phyloP scores from a whole-genome alignment of 2,113 vertebrate species.

The Merops nubicus region DNA sequence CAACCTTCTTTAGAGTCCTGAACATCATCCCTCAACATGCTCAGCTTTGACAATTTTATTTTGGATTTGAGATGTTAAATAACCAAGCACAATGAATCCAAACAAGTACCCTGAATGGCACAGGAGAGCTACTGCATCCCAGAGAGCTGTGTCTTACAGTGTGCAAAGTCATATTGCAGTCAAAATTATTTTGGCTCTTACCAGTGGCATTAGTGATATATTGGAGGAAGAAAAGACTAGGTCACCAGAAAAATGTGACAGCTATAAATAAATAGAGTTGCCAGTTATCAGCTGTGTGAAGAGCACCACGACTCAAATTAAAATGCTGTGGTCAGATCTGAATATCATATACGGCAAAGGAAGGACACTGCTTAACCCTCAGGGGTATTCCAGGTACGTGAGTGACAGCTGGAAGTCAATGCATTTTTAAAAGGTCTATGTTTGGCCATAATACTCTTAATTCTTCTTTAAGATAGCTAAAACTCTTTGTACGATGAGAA shows the following conservation, averaged over 20 bases:
- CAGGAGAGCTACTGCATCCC: background rate
- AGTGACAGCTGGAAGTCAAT: background rate
- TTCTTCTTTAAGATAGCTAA: background rate
- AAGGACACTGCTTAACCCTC: background rate
- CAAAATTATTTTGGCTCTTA: background rate
- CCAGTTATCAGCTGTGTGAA: background rate
- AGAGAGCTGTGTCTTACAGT: background rate
- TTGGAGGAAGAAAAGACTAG: background rate
- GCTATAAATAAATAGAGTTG: constrained; percentile 28
- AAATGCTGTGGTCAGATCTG: background rate
- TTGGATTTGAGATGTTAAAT: background rate
- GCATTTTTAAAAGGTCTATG: background rate
- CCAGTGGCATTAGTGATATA: background rate
- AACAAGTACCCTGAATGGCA: background rate
- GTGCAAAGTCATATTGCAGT: background rate
- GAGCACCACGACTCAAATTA: background rate
- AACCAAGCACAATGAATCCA: background rate
- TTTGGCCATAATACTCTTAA: background rate
- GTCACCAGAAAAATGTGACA: background rate
- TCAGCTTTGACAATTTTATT: background rate
- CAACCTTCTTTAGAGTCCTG: background rate
- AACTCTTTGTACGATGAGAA: background rate
- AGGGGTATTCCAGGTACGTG: background rate
- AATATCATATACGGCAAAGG: background rate
- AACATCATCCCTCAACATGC: background rate